A percentile compares a stretch with the other conserved stretches of the same genome.
Evolutionary conservation across 2,797 vertebrate species (phyloP).

Genomic region (Lagorchestes hirsutus): DNA sequence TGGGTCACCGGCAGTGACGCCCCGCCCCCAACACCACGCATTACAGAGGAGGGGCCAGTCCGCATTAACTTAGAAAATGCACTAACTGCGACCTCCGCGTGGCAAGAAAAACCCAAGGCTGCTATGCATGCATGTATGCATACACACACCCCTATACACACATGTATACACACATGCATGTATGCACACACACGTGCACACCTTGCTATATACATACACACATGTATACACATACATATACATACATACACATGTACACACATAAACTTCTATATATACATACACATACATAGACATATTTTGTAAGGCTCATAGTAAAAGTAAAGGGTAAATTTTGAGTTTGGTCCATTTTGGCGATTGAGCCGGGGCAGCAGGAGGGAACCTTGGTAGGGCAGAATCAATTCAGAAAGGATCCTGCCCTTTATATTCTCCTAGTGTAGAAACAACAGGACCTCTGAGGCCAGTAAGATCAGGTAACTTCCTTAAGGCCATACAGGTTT

Average conservation of each 20-base stretch:
- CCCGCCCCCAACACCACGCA: not conserved
- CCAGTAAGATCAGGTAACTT: not conserved
- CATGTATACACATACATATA: too few species aligned
- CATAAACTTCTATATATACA: too few species aligned
- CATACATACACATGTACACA: too few species aligned
- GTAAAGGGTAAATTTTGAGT: not conserved
- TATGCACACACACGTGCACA: too few species aligned
- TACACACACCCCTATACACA: too few species aligned
- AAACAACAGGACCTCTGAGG: not conserved
- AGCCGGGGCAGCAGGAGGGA: not conserved
- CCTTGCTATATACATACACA: too few species aligned
- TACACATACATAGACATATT: not conserved
- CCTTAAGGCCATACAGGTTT: not conserved
- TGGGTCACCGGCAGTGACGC: not conserved
- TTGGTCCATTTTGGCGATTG: not conserved
- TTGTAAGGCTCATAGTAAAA: not conserved
- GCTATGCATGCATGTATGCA: too few species aligned
- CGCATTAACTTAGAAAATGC: not conserved
- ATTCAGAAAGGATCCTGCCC: not conserved
- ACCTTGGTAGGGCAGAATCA: not conserved
- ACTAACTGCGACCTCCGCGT: too few species aligned
- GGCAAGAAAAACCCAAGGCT: not conserved
- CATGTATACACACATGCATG: too few species aligned
- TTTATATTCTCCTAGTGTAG: not conserved
- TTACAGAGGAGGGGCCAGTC: not conserved